Evolutionary conservation across 2,797 vertebrate genomes (phyloP), one percentile per base, ranked within the genome.

Genomic region (Adelosebastes latens): DNA sequence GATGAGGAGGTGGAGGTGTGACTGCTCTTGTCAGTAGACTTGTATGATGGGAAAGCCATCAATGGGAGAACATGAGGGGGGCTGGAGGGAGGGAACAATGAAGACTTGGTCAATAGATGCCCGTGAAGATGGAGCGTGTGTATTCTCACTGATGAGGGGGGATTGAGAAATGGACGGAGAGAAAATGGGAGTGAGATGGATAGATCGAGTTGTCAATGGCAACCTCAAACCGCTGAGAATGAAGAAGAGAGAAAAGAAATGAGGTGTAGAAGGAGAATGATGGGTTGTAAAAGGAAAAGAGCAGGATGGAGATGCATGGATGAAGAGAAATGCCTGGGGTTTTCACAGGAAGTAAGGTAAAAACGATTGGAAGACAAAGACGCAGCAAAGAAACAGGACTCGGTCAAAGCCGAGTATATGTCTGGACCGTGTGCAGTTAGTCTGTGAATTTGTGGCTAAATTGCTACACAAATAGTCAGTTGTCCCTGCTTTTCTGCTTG

Each of bases 1-100:
- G 69, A 80, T 74, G 75, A 69, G 56, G 52, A 55, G 66, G 71
- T 24, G 55, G 68, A 87, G 69, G 82, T 83, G 82, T 82, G 71
- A 80, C 39, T 56, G 62, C 39, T 67, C 62, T 74, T 75, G 79
- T 87, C 80, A 66, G 83, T 42, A 24, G 75, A 75, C 13, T 74
- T 82, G 68, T 80, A 77, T 83, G 70, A 78, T 46, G 63, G 36
- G 71, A 70, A 71, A 82, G 55, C 34, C 53, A 75, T 79, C 61
- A 76, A 22, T 31, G 34, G 72, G 70, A 72, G 72, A 82, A 66
- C 53, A 74, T 18, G 70, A 5, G 64, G 67, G 24, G 39, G 62
- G 53, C 0, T 11, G 46, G 53, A 73, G 9, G 20, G 36, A n/a
- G 58, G 52, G 49, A 60, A 55, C 12, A 79, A 70, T 27, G 59